Evolutionary conservation across 2,797 vertebrate genomes (phyloP), one percentile per base, ranked within the genome.

Genomic region (Schizopygopsis pylzovi): DNA sequence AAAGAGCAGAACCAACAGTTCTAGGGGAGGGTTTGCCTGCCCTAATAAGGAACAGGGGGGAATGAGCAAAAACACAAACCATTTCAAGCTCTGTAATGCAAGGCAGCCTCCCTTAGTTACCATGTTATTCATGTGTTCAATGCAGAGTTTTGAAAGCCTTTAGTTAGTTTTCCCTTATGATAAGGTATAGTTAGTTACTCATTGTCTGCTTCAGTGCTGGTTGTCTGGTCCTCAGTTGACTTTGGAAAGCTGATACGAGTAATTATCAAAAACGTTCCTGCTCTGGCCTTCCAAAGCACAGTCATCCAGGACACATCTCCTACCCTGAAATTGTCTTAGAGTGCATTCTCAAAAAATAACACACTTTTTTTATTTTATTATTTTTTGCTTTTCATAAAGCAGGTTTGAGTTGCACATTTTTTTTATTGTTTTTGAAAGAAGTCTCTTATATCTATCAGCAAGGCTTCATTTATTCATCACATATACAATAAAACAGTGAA

Each of bases 191-290:
- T 76, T 22, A 22, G 73, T 76, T 76, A 8, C n/a, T 49, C 49
- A 18, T 10, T 86, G 45, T 81, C 20, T 45, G 6, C 37, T 45
- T 85, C 47, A 70, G n/a, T 75, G 9, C 20, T 11, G 41, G 3
- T 61, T 65, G 47, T 59, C 7, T 73, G 59, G 80, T 84, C 84
- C 81, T 83, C 37, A 28, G 65, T 75, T 41, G 65, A 49, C 87
- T 68, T 87, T 88, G 88, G 86, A 78, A 5, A 81, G 75, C 16
- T 12, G 54, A 86, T 82, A 88, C 54, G 70, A 67, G 43, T 28
- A 67, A 37, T 67, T 52, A 68, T 67, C 22, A n/a, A 59, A 52
- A n/a, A 59, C 10, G 10, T 59, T 45, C 25, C 61, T 28, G 61
- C 25, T 63, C 25, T 28, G 61, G 61, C 13, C n/a, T 47, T 81